Conservation (phyloP, 2,888 invertebrate genomes). For the Brenthis hecate region DNA sequence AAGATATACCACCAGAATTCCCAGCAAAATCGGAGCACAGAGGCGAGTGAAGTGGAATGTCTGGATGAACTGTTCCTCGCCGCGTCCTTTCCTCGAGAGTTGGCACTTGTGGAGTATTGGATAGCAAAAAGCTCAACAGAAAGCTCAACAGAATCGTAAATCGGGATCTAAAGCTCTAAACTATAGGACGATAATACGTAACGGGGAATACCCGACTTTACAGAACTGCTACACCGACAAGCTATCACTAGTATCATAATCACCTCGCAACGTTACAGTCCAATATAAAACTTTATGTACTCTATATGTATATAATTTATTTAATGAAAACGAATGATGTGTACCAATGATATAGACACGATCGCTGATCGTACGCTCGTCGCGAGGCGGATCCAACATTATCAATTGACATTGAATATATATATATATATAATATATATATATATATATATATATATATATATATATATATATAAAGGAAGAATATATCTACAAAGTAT, state of each 20-base stretch:
- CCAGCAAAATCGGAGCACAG: constrained; percentile 1
- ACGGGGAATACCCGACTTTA: constrained; percentile 36
- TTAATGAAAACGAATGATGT: constrained; percentile 70
- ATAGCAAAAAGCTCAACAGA: constrained; percentile 38
- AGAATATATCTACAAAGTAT: no score
- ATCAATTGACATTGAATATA: no score
- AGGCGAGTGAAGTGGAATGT: constrained; percentile 56
- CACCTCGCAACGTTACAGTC: constrained; percentile 51
- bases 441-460: no score
- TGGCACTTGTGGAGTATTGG: constrained; percentile 73
- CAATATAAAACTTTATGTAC: constrained; percentile 53
- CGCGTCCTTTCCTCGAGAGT: constrained; percentile 56
- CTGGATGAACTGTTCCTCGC: constrained; percentile 45
- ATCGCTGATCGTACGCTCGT: constrained; percentile 34
- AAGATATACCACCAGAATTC: background rate
- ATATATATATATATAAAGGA: no score
- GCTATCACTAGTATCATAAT: constrained; percentile 70
- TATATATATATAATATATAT: no score
- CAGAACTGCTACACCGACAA: constrained; percentile 58
- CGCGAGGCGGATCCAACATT: no score
- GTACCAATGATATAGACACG: constrained; percentile 71
- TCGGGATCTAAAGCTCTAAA: constrained; percentile 12
- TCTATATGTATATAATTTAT: constrained; percentile 54
- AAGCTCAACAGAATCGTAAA: constrained; percentile 26
- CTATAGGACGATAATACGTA: constrained; percentile 25